Base-by-base conservation (phyloP, 1,140 invertebrate genomes). In the Limonius californicus region DNA sequence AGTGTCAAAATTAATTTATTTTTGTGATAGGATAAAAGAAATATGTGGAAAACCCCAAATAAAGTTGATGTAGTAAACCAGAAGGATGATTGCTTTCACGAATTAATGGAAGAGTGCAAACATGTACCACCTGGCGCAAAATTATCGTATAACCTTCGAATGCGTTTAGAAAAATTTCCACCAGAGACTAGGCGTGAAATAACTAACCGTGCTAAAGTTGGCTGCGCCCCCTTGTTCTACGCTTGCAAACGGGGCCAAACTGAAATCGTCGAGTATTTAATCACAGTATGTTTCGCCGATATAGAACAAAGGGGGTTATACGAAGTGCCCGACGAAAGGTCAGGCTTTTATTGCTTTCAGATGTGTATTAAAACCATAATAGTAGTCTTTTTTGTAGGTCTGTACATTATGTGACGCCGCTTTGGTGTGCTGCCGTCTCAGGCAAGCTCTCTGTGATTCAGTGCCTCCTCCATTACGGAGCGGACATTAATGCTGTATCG, bases 371-470 rank as follows among this genome's bases (percentile, higher is more conserved):
- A 27, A 27, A 4, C 9, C 9, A 9, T 27, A 9, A 27, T 27
- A 4, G n/a, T n/a, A 32, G 11, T 19, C 45, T 47, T 61, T 42
- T 23, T 67, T 67, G 54, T 63, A 77, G 84, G 66, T 87, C 89
- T 27, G 84, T 88, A 18, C 91, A 95, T 78, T 84, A 82, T 70
- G 92, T 94, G 0, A 93, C 93, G 0, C 92, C 93, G 11, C 77
- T 97, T n/a, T 96, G 92, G 94, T 94, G 91, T 79, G 92, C 93
- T 11, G 89, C 93, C 4, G 93, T 96, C 4, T 89, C 90, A n/a
- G 92, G 92, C 12, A 87, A 88, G 65, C 71, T 95, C 11, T 79
- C 82, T 43, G 89, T 94, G 58, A 86, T 96, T 15, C 85, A 88
- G 70, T 87, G 86, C 75, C 79, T 97, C 19, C 83, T 94, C 4